phyloP scores from a whole-genome alignment of 2,797 vertebrate species.

The Tenualosa thibaudeaui region DNA sequence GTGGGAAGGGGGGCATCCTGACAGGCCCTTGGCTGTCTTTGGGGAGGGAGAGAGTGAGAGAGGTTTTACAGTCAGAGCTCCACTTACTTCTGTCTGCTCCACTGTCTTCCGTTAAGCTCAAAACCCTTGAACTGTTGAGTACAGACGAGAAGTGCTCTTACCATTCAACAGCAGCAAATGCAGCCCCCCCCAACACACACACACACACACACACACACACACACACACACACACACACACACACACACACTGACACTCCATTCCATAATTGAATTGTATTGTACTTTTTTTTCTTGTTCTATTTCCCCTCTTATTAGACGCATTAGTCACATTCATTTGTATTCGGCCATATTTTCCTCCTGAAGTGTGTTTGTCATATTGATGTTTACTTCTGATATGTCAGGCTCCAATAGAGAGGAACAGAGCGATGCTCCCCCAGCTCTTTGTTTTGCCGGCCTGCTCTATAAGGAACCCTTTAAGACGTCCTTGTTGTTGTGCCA shows the following conservation, averaged over 20 bases:
- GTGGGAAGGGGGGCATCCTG: neutral
- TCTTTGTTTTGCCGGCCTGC: neutral
- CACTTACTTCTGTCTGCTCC: conserved; percentile 4
- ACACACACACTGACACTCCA: conserved; percentile 32
- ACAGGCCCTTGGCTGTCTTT: neutral
- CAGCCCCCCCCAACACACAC: neutral
- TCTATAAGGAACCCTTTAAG: neutral
- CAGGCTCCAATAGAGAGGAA: neutral
- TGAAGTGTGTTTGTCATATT: neutral
- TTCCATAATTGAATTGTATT: conserved; percentile 30
- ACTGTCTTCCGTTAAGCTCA: conserved; percentile 5
- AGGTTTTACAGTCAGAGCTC: neutral
- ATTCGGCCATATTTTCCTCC: neutral
- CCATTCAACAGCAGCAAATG: neutral
- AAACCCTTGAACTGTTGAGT: neutral
- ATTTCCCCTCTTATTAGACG: neutral
- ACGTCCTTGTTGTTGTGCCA: conserved; percentile 55
- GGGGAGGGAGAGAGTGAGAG: neutral
- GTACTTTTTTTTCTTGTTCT: neutral
- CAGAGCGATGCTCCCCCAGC: neutral
- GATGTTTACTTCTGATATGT: neutral
- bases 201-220: neutral
- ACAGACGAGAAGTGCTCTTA: neutral
- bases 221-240: neutral
- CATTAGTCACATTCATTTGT: conserved; percentile 4